phyloP scores from a whole-genome alignment of 2,888 invertebrate species.

The Nemapogon koenigi region DNA sequence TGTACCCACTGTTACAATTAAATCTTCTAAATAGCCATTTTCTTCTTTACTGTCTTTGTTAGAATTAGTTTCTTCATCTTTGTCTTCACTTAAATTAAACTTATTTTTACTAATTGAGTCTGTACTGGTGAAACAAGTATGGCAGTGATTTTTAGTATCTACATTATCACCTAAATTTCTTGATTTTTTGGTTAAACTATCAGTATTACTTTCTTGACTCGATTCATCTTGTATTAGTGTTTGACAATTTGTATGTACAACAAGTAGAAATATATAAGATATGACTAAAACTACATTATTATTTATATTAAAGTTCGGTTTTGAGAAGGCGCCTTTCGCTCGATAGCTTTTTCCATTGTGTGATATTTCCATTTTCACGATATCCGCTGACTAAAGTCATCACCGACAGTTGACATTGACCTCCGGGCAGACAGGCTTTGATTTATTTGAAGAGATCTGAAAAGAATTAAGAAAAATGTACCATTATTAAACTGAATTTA shows the following conservation, averaged over 20 bases:
- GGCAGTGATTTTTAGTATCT: constrained; percentile 44
- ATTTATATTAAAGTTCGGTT: constrained; percentile 34
- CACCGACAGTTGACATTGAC: constrained; percentile 25
- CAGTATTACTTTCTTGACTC: constrained; percentile 24
- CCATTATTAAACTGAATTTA: too few relatives aligned
- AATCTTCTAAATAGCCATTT: constrained; percentile 27
- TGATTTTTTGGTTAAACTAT: constrained; percentile 39
- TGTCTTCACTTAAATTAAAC: constrained; percentile 15
- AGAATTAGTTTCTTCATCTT: constrained; percentile 19
- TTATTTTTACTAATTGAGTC: constrained; percentile 23
- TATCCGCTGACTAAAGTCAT: constrained; percentile 36
- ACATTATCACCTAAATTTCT: constrained; percentile 39
- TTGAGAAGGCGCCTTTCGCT: constrained; percentile 24
- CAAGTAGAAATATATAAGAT: constrained; percentile 33
- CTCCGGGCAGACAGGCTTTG: constrained; percentile 13
- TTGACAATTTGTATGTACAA: constrained; percentile 33
- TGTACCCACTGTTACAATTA: constrained; percentile 33
- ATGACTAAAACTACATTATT: constrained; percentile 28
- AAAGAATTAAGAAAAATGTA: too few relatives aligned
- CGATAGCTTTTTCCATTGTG: constrained; percentile 22
- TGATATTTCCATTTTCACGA: constrained; percentile 36
- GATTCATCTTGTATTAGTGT: constrained; percentile 25
- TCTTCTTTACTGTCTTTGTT: constrained; percentile 18
- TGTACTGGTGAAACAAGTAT: constrained; percentile 48
- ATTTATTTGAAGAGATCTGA: too few relatives aligned